Evolutionary conservation across 2,113 vertebrate genomes (phyloP).

Genomic region (Lagopus leucura): DNA sequence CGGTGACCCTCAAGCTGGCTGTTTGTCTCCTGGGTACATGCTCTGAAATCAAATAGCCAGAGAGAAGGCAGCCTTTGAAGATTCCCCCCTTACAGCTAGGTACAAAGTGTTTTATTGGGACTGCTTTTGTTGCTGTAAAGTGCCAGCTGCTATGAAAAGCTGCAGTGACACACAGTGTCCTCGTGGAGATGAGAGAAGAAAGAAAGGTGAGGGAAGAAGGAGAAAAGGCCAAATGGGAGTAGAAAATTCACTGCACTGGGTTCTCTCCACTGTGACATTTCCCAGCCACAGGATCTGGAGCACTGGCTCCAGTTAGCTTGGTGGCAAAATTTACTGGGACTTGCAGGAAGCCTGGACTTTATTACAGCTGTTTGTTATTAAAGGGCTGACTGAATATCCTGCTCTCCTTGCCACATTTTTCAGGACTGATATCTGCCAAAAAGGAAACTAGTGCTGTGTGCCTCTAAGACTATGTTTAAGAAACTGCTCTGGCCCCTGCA

Average conservation of each 20-base stretch:
- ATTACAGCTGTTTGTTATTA: constrained; percentile 57
- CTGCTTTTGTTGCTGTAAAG: neutral
- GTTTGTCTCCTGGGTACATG: neutral
- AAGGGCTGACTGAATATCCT: constrained; percentile 25
- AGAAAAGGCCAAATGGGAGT: neutral
- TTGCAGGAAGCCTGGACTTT: neutral
- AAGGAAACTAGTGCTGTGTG: constrained; percentile 16
- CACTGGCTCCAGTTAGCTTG: neutral
- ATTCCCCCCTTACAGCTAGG: neutral
- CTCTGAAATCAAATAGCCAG: neutral
- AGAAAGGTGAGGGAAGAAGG: neutral
- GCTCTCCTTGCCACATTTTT: constrained; percentile 30
- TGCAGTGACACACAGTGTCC: neutral
- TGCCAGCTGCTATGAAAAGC: neutral
- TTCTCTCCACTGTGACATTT: neutral
- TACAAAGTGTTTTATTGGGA: neutral
- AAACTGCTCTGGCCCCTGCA: neutral
- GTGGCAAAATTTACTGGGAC: constrained; percentile 13
- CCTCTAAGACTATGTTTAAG: constrained; percentile 29
- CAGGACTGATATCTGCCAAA: constrained; percentile 27
- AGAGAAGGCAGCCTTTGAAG: neutral
- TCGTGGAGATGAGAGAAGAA: accelerated
- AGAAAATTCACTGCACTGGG: neutral
- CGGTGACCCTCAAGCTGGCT: neutral
- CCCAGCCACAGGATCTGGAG: neutral